These are phyloP conservation scores for Cantharis nigra DNA, from an alignment of 2,888 invertebrate genomes.

Conservation along the genomic window DNA sequence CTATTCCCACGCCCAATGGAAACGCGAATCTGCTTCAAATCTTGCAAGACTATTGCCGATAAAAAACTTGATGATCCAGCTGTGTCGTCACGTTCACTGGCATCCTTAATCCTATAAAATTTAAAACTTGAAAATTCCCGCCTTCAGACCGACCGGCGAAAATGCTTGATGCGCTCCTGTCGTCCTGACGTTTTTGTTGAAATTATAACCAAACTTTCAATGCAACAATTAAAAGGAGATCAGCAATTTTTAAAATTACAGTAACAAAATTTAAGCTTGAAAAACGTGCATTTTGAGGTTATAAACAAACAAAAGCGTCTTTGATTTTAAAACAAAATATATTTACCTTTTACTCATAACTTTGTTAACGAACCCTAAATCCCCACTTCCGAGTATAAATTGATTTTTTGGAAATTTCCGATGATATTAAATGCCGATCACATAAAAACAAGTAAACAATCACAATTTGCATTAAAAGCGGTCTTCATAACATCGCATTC, in stretches of 20 bases:
- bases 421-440: neutral
- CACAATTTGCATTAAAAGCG: neutral
- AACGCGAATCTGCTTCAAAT: conserved; percentile 14
- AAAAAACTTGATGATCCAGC: neutral
- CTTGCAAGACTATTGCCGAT: conserved; percentile 1
- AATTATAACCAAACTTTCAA: neutral
- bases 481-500: neutral
- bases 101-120: conserved; percentile 12
- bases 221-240: too few species aligned
- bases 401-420: neutral
- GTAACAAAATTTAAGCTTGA: too few species aligned
- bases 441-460: neutral
- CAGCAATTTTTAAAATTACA: neutral
- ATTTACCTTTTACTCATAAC: neutral
- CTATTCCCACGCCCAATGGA: conserved; percentile 4
- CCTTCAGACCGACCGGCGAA: neutral
- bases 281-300: neutral
- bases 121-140: neutral
- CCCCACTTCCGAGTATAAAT: neutral
- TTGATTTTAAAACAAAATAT: neutral
- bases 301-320: neutral
- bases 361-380: neutral
- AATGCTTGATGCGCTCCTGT: neutral
- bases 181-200: neutral
- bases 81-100: conserved; percentile 5